Evolutionary conservation across 92 coral and sea anemone genomes (phyloP).

Genomic region (Zoanthus solanderi): DNA sequence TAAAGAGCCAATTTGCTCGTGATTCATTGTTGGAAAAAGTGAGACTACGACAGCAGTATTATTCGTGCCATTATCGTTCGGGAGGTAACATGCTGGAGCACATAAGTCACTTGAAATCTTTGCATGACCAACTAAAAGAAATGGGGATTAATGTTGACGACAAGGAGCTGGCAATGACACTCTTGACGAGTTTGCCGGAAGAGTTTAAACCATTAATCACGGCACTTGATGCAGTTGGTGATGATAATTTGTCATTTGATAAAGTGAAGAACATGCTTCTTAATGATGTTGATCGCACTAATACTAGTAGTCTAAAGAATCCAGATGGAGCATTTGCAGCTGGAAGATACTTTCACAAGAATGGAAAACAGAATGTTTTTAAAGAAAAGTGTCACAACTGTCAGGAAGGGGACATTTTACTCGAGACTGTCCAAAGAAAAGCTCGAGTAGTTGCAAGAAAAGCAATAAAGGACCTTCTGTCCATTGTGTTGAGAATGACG

Average conservation of each 20-base stretch:
- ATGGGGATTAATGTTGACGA: conserved; percentile 44
- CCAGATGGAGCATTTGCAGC: background rate
- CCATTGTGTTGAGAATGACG: background rate
- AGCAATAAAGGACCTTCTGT: background rate
- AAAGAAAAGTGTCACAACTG: conserved; percentile 52
- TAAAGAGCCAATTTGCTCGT: conserved; percentile 33
- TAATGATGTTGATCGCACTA: conserved; percentile 54
- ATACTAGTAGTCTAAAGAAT: background rate
- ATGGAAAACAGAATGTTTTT: background rate
- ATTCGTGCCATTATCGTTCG: conserved; percentile 11
- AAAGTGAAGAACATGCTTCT: conserved; percentile 47
- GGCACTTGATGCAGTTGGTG: conserved; percentile 52
- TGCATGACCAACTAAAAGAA: conserved; percentile 45
- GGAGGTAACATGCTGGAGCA: conserved; percentile 46
- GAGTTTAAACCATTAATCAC: conserved; percentile 51
- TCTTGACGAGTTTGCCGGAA: conserved; percentile 41
- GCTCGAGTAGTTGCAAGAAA: background rate
- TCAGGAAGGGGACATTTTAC: conserved; percentile 52
- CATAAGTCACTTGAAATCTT: conserved; percentile 16
- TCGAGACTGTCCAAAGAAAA: conserved; percentile 45
- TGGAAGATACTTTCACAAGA: background rate
- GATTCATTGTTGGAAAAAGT: conserved; percentile 50
- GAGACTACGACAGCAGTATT: conserved; percentile 45
- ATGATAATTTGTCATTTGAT: conserved; percentile 52
- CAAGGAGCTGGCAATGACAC: conserved; percentile 45